phyloP scores from a whole-genome alignment of 2,113 vertebrate genomes.

The Dasypus novemcinctus region DNA sequence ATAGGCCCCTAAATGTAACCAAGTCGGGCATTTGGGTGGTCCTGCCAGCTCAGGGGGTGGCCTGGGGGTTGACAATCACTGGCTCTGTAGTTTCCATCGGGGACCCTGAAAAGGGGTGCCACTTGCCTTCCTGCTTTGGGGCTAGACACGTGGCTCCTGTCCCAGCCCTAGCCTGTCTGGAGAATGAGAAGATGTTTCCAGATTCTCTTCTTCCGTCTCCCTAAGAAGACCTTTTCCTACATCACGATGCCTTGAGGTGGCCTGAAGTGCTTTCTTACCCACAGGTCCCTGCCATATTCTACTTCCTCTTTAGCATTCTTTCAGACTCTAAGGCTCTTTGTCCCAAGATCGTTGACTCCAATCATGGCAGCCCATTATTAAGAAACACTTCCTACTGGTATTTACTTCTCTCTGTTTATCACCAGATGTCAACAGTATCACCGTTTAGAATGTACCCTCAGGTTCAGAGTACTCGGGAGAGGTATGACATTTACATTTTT shows the following conservation, averaged over 20 bases:
- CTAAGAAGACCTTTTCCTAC: neutral
- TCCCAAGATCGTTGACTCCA: neutral
- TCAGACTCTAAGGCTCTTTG: conserved; percentile 35
- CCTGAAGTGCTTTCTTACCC: neutral
- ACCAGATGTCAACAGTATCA: neutral
- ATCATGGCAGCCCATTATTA: neutral
- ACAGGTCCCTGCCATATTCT: conserved; percentile 9
- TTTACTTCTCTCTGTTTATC: neutral
- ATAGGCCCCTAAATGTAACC: neutral
- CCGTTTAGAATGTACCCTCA: neutral
- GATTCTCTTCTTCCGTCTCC: neutral
- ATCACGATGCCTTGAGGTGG: neutral
- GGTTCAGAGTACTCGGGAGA: conserved; percentile 69
- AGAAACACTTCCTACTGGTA: neutral
- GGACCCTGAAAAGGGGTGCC: neutral
- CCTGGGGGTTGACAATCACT: neutral
- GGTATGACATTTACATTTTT: conserved; percentile 69
- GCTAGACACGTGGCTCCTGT: neutral
- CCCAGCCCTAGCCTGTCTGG: neutral
- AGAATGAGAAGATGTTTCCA: neutral
- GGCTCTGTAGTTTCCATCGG: neutral
- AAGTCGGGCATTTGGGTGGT: neutral
- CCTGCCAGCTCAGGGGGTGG: neutral
- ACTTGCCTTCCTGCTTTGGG: neutral
- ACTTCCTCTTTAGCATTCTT: conserved; percentile 45